Evolutionary conservation across 2,888 invertebrate genomes (phyloP), one percentile per base, ranked within the genome.

Genomic region (Parascotia fuliginaria): DNA sequence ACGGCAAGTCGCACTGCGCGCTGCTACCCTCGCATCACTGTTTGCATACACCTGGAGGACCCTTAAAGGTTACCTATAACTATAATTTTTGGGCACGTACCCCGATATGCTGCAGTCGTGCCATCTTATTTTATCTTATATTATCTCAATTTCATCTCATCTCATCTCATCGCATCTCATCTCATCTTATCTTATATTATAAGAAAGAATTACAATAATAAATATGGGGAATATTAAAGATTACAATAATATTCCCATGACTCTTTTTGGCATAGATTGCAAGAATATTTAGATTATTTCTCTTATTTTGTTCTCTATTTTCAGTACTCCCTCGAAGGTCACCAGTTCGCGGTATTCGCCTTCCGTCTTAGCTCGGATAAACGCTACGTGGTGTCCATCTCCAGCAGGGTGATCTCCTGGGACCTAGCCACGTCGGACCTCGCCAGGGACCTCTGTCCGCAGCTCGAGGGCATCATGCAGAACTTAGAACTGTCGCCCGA

Each of bases 41-140:
- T 73, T 92, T 99, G 56, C 99, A 99, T 79, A 99, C 99, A 0
- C 99, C 99, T n/a, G 99, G 99, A 34, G 99, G 99, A 1, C 99
- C 99, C 0, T 89, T 99, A 3, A 99, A 99, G 93, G 97, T 97
- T 42, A 4, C 1, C 9, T 7, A 6, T 33, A 7, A 33, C 2
- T n/a, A 1, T 0, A 52, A 42, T 14, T 16, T 6, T 9, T 24
- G 6, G 33, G 2, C 31, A 12, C 3, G 11, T 28, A 12, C 28
- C n/a, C n/a, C n/a, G n/a, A n/a, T n/a, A n/a, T n/a, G n/a, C n/a
- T n/a, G n/a, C n/a, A n/a, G n/a, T n/a, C n/a, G n/a, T n/a, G n/a
- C n/a, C n/a, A n/a, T n/a, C n/a, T 19, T 19, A 19, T 19, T 19
- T 19, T 19, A 2, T 19, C 19, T 19, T 19, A n/a, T n/a, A n/a